Evolutionary conservation across 2,797 vertebrate genomes (phyloP).

Genomic region (Toxotes lorentzi): DNA sequence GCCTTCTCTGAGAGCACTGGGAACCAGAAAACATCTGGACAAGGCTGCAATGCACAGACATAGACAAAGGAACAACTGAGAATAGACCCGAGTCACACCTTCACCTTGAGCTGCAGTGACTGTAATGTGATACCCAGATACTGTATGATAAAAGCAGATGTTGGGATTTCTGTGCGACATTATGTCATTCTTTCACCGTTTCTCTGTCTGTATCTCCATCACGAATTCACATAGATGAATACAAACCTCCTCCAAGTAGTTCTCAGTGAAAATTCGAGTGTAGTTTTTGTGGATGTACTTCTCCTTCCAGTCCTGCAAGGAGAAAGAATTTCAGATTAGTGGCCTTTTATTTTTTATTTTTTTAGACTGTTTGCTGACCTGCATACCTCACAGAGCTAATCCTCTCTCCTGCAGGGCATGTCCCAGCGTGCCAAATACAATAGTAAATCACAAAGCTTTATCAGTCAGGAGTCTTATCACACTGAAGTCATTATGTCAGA

Average conservation of each 20-base stretch:
- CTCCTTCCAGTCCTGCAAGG: conserved; percentile 94
- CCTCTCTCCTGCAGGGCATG: conserved; percentile 41
- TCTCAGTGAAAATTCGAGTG: conserved; percentile 94
- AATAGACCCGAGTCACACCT: conserved; percentile 47
- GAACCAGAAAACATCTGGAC: conserved; percentile 99
- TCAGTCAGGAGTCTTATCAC: conserved; percentile 51
- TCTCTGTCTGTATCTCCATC: conserved; percentile 2
- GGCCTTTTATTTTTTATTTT: conserved; percentile 22
- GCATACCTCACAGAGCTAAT: conserved; percentile 66
- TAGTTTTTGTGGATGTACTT: conserved; percentile 97
- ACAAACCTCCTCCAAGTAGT: conserved; percentile 92
- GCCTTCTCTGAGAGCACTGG: conserved; percentile 93
- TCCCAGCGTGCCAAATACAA: conserved; percentile 27
- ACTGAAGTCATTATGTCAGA: conserved; percentile 50
- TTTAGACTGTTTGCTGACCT: conserved; percentile 54
- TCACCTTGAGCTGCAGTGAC: conserved; percentile 18
- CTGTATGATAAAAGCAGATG: conserved; percentile 64
- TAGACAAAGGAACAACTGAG: conserved; percentile 34
- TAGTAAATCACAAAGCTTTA: conserved; percentile 46
- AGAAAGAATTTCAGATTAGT: conserved; percentile 61
- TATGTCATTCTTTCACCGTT: conserved; percentile 37
- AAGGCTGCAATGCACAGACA: conserved; percentile 87
- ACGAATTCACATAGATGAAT: not conserved
- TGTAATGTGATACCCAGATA: conserved; percentile 43
- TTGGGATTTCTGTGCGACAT: conserved; percentile 30